phyloP scores from a whole-genome alignment of 2,113 vertebrate species.

The Rhipidura dahli region DNA sequence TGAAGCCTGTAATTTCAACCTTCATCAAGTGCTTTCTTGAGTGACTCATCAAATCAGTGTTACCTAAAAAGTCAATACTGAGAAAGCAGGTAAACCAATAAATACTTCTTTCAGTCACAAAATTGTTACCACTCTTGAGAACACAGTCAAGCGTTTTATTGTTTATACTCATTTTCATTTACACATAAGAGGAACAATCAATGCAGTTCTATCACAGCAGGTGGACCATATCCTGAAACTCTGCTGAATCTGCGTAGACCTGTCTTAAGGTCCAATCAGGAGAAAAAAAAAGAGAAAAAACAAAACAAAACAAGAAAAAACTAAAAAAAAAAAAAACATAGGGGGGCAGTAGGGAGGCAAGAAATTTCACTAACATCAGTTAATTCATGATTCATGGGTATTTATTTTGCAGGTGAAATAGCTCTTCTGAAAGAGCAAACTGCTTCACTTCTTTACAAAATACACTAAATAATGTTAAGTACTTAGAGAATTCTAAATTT shows the following conservation, averaged over 20 bases:
- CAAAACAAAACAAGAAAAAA: not conserved
- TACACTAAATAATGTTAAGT: conserved; percentile 63
- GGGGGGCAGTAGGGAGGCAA: not conserved
- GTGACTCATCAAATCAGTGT: conserved; percentile 47
- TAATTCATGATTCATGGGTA: conserved; percentile 53
- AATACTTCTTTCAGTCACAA: conserved; percentile 48
- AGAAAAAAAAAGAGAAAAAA: not conserved
- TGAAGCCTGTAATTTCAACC: not conserved
- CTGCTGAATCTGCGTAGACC: conserved; percentile 39
- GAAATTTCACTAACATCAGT: conserved; percentile 57
- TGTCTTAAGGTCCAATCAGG: conserved; percentile 16
- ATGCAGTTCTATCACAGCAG: conserved; percentile 70
- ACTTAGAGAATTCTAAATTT: conserved; percentile 67
- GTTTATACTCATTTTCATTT: conserved; percentile 73
- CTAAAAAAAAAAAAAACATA: not conserved
- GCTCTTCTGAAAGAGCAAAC: conserved; percentile 65
- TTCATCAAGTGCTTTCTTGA: not conserved
- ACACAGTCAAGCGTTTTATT: conserved; percentile 75
- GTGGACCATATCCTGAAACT: conserved; percentile 58
- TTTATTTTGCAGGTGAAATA: conserved; percentile 68
- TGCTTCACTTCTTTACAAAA: conserved; percentile 70
- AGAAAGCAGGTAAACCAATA: conserved; percentile 13
- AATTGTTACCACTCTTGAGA: conserved; percentile 54
- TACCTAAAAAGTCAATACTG: conserved; percentile 18
- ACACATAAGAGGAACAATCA: conserved; percentile 72